phyloP scores from a whole-genome alignment of 2,797 vertebrate species.

The Neoniphon sammara region DNA sequence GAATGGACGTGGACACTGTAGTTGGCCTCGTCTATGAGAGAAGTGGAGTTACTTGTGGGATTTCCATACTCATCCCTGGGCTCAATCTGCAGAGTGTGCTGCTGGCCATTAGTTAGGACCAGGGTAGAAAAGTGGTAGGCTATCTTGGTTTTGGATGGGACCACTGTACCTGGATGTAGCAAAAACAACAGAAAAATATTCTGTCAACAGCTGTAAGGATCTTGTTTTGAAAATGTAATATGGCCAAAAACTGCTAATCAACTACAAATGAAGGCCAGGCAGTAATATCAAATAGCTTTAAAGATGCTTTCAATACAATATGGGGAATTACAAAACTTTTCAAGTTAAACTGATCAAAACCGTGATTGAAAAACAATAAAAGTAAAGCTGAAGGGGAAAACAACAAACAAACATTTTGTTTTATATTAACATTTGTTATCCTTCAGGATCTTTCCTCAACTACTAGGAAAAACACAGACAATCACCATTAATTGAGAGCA shows the following conservation, averaged over 20 bases:
- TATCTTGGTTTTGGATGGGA: slow-evolving; percentile 98
- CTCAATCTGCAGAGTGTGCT: slow-evolving; percentile 95
- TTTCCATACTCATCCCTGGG: slow-evolving; percentile 98
- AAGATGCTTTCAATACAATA: not conserved
- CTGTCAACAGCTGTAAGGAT: not conserved
- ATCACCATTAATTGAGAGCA: not conserved
- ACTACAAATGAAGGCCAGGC: not conserved
- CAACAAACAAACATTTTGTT: not conserved
- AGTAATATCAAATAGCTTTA: not conserved
- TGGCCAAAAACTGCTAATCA: slow-evolving; percentile 1
- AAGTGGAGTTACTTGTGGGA: slow-evolving; percentile 94
- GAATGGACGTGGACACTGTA: slow-evolving; percentile 91
- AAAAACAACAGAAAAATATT: not conserved
- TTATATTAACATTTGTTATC: not conserved
- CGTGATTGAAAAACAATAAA: not conserved
- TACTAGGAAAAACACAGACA: not conserved
- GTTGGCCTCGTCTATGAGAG: slow-evolving; percentile 91
- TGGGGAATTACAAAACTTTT: not conserved
- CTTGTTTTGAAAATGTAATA: not conserved
- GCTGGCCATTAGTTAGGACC: slow-evolving; percentile 92
- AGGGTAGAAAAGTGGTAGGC: slow-evolving; percentile 97
- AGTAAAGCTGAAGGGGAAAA: not conserved
- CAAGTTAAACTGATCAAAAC: not conserved
- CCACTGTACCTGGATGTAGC: slow-evolving; percentile 89
- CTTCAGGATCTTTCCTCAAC: not conserved